Evolutionary conservation across 2,113 vertebrate species (phyloP).

Genomic region (Forbesichthys papilliferus): DNA sequence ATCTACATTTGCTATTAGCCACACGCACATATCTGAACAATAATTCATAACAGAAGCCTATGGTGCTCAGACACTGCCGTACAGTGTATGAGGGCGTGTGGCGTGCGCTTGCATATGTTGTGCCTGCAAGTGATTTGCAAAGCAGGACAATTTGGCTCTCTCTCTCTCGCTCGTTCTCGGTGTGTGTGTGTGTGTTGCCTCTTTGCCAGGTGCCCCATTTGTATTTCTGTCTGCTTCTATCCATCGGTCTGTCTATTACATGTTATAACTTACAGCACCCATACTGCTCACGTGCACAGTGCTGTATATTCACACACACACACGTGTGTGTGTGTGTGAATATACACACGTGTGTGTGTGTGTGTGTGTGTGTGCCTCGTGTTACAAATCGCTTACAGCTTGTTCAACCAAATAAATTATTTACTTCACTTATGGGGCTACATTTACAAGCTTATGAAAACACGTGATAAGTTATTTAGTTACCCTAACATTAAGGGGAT

Average conservation of each 20-base stretch:
- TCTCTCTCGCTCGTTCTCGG: background rate
- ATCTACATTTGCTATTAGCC: too few species aligned
- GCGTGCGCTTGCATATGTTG: background rate
- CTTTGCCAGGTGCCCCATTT: conserved; percentile 36
- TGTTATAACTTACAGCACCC: conserved; percentile 28
- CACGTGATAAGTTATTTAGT: background rate
- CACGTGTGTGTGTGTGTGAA: background rate
- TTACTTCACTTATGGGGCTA: conserved; percentile 19
- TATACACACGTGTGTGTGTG: background rate
- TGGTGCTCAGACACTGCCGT: too few species aligned
- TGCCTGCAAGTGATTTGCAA: conserved; percentile 1
- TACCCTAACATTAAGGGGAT: background rate
- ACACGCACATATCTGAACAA: too few species aligned
- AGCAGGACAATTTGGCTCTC: background rate
- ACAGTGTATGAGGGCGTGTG: background rate
- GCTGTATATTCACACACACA: background rate
- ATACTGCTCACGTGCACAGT: background rate
- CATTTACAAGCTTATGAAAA: conserved; percentile 34
- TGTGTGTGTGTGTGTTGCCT: background rate
- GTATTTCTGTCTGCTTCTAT: conserved; percentile 23
- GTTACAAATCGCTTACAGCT: conserved; percentile 43
- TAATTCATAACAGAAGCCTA: too few species aligned
- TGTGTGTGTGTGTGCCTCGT: background rate
- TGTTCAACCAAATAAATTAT: conserved; percentile 45
- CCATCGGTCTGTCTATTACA: conserved; percentile 45